Evolutionary conservation across 2,797 vertebrate genomes (phyloP).

Genomic region (Rachycentron canadum): DNA sequence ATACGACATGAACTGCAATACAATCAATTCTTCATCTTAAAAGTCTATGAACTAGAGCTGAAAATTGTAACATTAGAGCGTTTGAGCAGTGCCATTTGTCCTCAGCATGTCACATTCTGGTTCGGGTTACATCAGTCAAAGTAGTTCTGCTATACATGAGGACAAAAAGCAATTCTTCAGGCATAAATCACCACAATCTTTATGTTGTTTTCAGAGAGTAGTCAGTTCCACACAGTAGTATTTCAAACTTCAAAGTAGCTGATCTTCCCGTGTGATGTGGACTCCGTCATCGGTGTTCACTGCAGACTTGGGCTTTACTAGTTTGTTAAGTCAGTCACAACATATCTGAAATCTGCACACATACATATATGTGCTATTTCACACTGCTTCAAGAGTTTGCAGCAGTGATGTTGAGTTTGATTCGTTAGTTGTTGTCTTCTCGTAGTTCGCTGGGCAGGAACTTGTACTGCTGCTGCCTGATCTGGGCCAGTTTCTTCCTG

Average conservation of each 20-base stretch:
- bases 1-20: conserved; percentile 52
- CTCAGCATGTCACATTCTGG: conserved; percentile 74
- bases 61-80: conserved; percentile 38
- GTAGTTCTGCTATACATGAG: conserved; percentile 46
- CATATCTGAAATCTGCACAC: conserved; percentile 30
- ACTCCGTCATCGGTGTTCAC: conserved; percentile 27
- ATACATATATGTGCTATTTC: conserved; percentile 34
- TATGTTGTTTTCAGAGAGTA: conserved; percentile 50
- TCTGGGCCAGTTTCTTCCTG: conserved; percentile 97
- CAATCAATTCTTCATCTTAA: conserved; percentile 71
- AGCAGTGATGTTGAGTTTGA: background rate
- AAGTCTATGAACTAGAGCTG: conserved; percentile 51
- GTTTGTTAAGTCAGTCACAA: conserved; percentile 44
- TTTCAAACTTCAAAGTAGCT: conserved; percentile 36
- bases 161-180: conserved; percentile 55
- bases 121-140: conserved; percentile 57
- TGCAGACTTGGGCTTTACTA: conserved; percentile 40
- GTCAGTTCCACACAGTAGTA: conserved; percentile 62
- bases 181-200: conserved; percentile 48
- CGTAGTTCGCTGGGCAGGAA: conserved; percentile 96
- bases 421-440: conserved; percentile 91
- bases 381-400: conserved; percentile 1
- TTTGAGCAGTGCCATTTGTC: conserved; percentile 53
- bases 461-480: conserved; percentile 99
- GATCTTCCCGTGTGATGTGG: conserved; percentile 29